Conservation (phyloP, 2,797 vertebrate genomes). For the Arctocebus calabarensis region DNA sequence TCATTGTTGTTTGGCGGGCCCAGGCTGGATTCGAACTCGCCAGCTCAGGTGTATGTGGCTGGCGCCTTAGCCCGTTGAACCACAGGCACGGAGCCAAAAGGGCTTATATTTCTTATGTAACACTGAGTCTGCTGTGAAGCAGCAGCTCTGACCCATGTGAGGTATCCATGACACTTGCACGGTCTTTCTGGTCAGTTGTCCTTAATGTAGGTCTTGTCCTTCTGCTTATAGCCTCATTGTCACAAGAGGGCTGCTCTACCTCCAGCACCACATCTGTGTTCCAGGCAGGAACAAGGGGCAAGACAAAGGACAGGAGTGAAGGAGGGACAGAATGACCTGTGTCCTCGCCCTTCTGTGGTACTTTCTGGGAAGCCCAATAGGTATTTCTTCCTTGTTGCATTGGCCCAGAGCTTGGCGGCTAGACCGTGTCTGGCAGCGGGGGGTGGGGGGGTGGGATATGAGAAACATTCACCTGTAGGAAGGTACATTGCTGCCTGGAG, state of each 20-base stretch:
- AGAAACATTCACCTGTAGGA: rapidly evolving
- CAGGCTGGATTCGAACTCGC: too few relatives aligned
- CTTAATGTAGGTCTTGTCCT: background rate
- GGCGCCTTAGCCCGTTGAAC: too few relatives aligned
- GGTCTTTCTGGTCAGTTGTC: too few relatives aligned
- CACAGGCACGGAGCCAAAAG: too few relatives aligned
- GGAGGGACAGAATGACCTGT: background rate
- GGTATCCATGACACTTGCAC: background rate
- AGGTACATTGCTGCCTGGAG: rapidly evolving
- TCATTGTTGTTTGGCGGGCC: too few relatives aligned
- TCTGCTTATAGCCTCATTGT: background rate
- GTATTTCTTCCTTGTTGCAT: rapidly evolving
- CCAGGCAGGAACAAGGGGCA: background rate
- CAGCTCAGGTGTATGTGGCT: too few relatives aligned
- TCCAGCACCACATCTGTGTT: background rate
- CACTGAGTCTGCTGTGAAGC: too few relatives aligned
- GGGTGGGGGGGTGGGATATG: too few relatives aligned
- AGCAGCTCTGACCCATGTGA: background rate
- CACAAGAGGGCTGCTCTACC: background rate
- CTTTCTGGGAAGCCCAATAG: background rate
- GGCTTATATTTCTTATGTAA: background rate
- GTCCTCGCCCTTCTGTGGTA: rapidly evolving
- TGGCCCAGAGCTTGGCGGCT: rapidly evolving
- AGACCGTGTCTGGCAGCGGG: rapidly evolving
- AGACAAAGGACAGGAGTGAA: background rate